Base-by-base conservation (phyloP, 2,888 invertebrate species). In the Pyrocoelia pectoralis region DNA sequence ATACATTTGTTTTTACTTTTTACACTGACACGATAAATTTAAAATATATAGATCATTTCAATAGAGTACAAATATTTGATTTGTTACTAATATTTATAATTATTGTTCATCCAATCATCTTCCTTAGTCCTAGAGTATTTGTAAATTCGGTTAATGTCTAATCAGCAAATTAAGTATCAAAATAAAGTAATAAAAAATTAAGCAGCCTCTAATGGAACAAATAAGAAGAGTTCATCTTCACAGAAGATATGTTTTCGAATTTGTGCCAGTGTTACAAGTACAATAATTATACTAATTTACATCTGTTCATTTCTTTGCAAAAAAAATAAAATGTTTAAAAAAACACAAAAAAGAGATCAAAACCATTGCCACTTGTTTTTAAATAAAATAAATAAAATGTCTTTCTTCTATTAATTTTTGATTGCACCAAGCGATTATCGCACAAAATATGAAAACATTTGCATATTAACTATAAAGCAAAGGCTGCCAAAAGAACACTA, bases 301-400 rank as follows among this genome's bases (percentile, higher is more conserved):
- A 52, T 59, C 49, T 61, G 61, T 33, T 58, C 59, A 49, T 58
- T 64, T 46, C 49, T 60, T 62, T 62, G 54, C 55, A 33, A 46
- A 59, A 52, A 24, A 33, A 67, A 63, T 52, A 19, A 18, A 61
- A 43, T 55, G 24, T 24, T 48, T 56, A 62, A 70, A 72, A 69
- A 65, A 70, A 72, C 72, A 72, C 71, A 72, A 72, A 74, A 74
- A 74, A 77, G 79, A 79, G 79, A 79, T 79, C 79, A 80, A 79
- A 75, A 76, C 74, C 78, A 80, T 80, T 80, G 80, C 80, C 79
- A 79, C 79, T 76, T 78, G 75, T 77, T 74, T 73, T 68, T 48
- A 62, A 63, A 65, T 68, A 66, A 56, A 46, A 40, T 66, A 58
- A 52, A 50, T 54, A 51, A 51, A 54, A 57, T 65, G 59, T 63